Evolutionary conservation across 2,113 vertebrate species (phyloP).

Genomic region (Cephalopholis sonnerati): DNA sequence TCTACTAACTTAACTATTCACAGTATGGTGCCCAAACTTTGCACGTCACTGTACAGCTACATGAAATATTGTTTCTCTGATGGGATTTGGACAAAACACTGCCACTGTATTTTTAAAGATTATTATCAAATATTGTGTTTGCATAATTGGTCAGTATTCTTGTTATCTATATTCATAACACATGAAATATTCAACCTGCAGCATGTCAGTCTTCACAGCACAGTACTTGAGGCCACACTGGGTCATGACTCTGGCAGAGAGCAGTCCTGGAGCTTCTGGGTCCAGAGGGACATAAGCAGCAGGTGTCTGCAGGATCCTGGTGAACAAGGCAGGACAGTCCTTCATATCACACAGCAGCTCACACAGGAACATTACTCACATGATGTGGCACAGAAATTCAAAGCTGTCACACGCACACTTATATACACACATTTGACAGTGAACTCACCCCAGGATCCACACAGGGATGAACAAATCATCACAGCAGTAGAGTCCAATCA

Average conservation of each 20-base stretch:
- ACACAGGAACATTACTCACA: background rate
- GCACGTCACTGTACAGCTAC: too few species aligned
- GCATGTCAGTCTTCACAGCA: slow-evolving; percentile 88
- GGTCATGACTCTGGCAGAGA: slow-evolving; percentile 86
- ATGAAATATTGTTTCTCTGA: too few species aligned
- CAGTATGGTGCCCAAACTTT: too few species aligned
- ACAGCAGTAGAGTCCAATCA: slow-evolving; percentile 90
- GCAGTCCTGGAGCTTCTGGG: slow-evolving; percentile 85
- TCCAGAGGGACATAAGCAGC: slow-evolving; percentile 93
- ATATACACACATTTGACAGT: background rate
- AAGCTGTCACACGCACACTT: background rate
- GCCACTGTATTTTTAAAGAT: too few species aligned
- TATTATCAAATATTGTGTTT: background rate
- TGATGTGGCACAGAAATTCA: background rate
- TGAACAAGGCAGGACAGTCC: background rate
- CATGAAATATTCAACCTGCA: slow-evolving; percentile 81
- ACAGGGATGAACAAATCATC: slow-evolving; percentile 89
- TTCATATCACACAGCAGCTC: background rate
- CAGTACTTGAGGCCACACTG: slow-evolving; percentile 87
- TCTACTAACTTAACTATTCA: too few species aligned
- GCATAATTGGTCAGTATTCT: background rate
- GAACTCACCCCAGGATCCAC: slow-evolving; percentile 93
- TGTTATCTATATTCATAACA: background rate
- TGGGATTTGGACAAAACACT: too few species aligned
- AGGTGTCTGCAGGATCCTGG: slow-evolving; percentile 91